These are phyloP conservation scores for Mergus octosetaceus DNA, from an alignment of 2,797 vertebrate genomes.

Conservation along the genomic window DNA sequence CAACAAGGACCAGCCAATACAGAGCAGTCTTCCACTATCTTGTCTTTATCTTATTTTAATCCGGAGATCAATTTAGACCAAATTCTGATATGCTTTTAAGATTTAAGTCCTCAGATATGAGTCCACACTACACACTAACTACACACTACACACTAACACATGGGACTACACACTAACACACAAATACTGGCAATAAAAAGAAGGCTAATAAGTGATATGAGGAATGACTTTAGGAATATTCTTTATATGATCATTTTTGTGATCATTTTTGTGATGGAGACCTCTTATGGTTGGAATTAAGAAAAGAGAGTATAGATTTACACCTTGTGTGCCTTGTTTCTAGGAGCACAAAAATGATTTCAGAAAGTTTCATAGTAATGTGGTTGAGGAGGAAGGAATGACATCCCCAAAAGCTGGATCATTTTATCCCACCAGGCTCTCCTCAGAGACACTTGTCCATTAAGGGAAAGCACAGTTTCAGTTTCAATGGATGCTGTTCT, in stretches of 20 bases:
- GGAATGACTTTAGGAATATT: not conserved
- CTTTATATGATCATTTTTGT: not conserved
- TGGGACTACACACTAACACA: not conserved
- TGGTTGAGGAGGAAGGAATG: constrained; percentile 50
- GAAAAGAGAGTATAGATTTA: not conserved
- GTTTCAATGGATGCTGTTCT: constrained; percentile 62
- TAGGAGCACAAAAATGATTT: not conserved
- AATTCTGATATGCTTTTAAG: not conserved
- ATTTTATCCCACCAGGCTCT: constrained; percentile 38
- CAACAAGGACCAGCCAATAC: not conserved
- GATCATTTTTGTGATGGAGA: not conserved
- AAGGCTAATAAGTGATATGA: not conserved
- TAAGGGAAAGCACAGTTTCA: constrained; percentile 58
- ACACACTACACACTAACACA: no score
- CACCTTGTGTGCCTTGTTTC: not conserved
- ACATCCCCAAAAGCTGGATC: constrained; percentile 35
- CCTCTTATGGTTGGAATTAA: not conserved
- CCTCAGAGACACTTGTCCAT: constrained; percentile 55
- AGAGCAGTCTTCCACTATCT: not conserved
- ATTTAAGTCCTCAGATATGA: not conserved
- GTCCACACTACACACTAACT: not conserved
- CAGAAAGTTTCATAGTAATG: constrained; percentile 1
- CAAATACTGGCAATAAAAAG: not conserved
- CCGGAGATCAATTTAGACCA: not conserved
- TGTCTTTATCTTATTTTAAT: not conserved